Evolutionary conservation across 2,888 invertebrate genomes (phyloP).

Genomic region (Ennomos quercinarius): DNA sequence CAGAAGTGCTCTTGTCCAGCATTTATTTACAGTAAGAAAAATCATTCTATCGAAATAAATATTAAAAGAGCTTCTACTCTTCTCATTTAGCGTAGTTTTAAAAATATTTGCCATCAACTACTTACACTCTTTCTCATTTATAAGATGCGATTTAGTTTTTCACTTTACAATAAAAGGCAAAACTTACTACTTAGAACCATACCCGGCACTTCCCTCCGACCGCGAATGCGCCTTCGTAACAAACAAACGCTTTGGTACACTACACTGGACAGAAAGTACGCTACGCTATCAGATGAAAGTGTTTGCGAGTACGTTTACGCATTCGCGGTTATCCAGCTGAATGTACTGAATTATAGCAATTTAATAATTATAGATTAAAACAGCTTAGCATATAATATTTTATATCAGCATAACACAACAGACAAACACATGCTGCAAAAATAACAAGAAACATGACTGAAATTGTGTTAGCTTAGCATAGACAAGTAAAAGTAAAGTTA

Average conservation of each 20-base stretch:
- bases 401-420: slow-evolving; percentile 47
- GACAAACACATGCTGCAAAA: slow-evolving; percentile 48
- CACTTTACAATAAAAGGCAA: slow-evolving; percentile 33
- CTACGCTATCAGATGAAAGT: too few relatives aligned
- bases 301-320: background rate
- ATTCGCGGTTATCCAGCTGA: slow-evolving; percentile 16
- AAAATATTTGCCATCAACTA: slow-evolving; percentile 31
- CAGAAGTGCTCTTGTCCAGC: slow-evolving; percentile 22
- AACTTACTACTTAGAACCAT: slow-evolving; percentile 43
- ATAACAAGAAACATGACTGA: slow-evolving; percentile 49
- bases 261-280: too few relatives aligned
- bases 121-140: slow-evolving; percentile 27
- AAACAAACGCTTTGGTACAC: too few relatives aligned
- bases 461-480: slow-evolving; percentile 53
- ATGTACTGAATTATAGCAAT: slow-evolving; percentile 31
- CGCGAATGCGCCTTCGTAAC: too few relatives aligned
- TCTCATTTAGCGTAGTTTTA: slow-evolving; percentile 19
- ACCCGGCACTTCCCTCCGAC: background rate
- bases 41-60: slow-evolving; percentile 13
- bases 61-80: slow-evolving; percentile 25
- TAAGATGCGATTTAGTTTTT: slow-evolving; percentile 29
- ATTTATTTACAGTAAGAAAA: slow-evolving; percentile 23
- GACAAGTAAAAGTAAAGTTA: slow-evolving; percentile 19
- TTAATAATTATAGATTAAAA: slow-evolving; percentile 18
- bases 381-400: slow-evolving; percentile 37